A percentile compares a stretch with the other conserved stretches of the same genome.
phyloP scores from a whole-genome alignment of 1,140 invertebrate species.

The Muscidifurax raptorellus region DNA sequence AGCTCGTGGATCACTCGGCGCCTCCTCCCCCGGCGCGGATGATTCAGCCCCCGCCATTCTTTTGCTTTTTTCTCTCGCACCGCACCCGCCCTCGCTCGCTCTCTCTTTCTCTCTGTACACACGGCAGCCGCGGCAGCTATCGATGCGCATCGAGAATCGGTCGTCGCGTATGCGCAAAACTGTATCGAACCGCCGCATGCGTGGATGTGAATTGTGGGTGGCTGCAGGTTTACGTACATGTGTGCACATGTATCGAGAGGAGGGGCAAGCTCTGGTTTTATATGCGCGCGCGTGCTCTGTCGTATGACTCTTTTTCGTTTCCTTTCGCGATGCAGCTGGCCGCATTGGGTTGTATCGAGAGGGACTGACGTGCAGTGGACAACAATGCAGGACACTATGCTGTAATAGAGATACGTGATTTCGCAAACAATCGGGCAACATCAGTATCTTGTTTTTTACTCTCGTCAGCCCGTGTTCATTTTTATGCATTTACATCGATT shows the following conservation, averaged over 20 bases:
- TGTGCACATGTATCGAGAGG: background rate
- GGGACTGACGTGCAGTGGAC: no score
- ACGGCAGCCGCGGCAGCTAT: slow-evolving; percentile 52
- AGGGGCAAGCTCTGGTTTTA: background rate
- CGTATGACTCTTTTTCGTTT: no score
- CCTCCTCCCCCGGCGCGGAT: background rate
- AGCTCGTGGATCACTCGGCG: slow-evolving; percentile 53
- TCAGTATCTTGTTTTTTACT: no score
- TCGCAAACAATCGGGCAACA: no score
- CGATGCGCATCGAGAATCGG: slow-evolving; percentile 67
- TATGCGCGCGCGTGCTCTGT: no score
- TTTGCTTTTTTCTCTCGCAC: slow-evolving; percentile 41
- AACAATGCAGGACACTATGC: no score
- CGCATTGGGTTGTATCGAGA: no score
- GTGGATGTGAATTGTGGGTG: slow-evolving; percentile 48
- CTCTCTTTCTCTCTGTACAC: background rate
- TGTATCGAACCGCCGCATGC: slow-evolving; percentile 49
- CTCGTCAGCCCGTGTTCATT: no score
- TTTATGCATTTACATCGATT: no score
- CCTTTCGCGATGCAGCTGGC: no score
- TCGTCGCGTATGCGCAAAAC: slow-evolving; percentile 59
- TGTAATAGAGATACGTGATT: no score
- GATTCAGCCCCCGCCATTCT: background rate
- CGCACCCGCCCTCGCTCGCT: background rate
- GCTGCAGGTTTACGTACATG: background rate